Evolutionary conservation across 2,113 vertebrate genomes (phyloP).

Genomic region (Lucifuga dentata): DNA sequence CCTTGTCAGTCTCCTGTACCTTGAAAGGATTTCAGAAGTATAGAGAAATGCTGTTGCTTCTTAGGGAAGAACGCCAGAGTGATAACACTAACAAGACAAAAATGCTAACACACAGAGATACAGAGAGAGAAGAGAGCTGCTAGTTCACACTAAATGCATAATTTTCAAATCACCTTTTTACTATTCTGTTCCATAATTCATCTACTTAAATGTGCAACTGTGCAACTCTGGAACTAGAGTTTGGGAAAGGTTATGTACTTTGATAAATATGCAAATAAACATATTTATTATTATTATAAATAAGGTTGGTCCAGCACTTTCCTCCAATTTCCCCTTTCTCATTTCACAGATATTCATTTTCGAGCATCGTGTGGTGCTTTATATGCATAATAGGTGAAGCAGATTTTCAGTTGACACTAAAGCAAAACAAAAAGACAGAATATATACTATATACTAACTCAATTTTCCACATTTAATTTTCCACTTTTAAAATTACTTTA

Average conservation of each 20-base stretch:
- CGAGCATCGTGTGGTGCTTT: conserved; percentile 8
- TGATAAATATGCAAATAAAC: conserved; percentile 75
- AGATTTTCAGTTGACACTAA: neutral
- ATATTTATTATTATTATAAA: conserved; percentile 71
- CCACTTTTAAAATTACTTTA: too few relatives aligned
- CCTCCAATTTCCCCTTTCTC: conserved; percentile 13
- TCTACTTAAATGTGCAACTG: conserved; percentile 68
- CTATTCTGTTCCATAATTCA: conserved; percentile 74
- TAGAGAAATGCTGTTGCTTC: conserved; percentile 28
- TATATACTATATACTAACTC: conserved; percentile 39
- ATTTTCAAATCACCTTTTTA: conserved; percentile 58
- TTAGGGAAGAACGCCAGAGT: conserved; percentile 27
- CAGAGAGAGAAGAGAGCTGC: neutral
- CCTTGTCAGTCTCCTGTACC: conserved; percentile 52
- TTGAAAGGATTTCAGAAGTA: conserved; percentile 63
- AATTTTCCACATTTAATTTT: too few relatives aligned
- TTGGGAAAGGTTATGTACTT: conserved; percentile 39
- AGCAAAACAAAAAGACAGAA: conserved; percentile 5
- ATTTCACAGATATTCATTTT: conserved; percentile 27
- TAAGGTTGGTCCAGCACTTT: conserved; percentile 61
- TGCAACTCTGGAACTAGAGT: conserved; percentile 44
- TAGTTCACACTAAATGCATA: conserved; percentile 31
- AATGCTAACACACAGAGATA: conserved; percentile 8
- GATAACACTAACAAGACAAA: conserved; percentile 20
- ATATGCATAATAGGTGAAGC: conserved; percentile 3